phyloP scores from a whole-genome alignment of 2,888 invertebrate genomes.

The Vesta saturnalis region DNA sequence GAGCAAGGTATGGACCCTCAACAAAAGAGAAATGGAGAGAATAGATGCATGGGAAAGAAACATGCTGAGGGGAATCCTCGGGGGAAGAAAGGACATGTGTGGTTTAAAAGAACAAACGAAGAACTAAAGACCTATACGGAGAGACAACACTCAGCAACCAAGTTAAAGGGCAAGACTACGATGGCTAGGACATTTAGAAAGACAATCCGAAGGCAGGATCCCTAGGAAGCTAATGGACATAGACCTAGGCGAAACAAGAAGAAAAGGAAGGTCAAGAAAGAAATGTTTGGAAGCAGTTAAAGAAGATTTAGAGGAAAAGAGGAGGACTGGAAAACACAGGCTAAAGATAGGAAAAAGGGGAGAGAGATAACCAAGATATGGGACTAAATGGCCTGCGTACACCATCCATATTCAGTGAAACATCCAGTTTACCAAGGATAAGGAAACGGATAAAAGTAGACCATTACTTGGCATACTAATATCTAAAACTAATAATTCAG shows the following conservation, averaged over 20 bases:
- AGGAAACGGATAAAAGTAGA: too few species aligned
- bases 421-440: too few species aligned
- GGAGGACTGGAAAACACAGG: not conserved
- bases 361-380: not conserved
- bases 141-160: not conserved
- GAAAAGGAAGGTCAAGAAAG: not conserved
- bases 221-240: not conserved
- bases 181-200: not conserved
- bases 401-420: too few species aligned
- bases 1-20: conserved; percentile 12
- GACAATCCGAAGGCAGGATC: not conserved
- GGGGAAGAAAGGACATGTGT: not conserved
- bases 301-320: not conserved
- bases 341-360: not conserved
- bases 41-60: conserved; percentile 9
- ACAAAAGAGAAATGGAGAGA: conserved; percentile 7
- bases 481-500: too few species aligned
- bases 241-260: not conserved
- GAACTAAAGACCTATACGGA: not conserved
- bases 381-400: not conserved
- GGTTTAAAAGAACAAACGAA: not conserved
- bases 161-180: not conserved
- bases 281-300: not conserved
- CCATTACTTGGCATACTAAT: too few species aligned
- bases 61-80: not conserved